phyloP scores from a whole-genome alignment of 2,797 vertebrate species.

The Somateria mollissima region DNA sequence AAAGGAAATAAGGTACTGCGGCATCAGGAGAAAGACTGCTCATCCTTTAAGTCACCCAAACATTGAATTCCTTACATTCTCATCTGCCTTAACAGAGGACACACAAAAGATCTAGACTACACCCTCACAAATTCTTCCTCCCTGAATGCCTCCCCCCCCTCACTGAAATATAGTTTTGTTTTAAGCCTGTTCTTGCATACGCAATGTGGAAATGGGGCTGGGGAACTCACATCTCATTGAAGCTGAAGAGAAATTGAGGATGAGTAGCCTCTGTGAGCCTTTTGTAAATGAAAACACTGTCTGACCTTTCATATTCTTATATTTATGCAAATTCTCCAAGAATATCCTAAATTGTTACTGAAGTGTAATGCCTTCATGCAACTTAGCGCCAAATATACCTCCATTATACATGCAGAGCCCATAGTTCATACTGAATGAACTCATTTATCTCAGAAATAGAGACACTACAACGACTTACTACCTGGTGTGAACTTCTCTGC shows the following conservation, averaged over 20 bases:
- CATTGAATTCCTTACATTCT: slow-evolving; percentile 45
- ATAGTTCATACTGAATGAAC: neutral
- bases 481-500: neutral
- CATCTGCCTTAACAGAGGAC: slow-evolving; percentile 31
- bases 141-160: neutral
- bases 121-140: slow-evolving; percentile 26
- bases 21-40: neutral
- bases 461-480: neutral
- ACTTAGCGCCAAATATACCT: neutral
- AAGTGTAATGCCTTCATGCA: neutral
- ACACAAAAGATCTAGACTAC: slow-evolving; percentile 20
- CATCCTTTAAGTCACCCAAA: neutral
- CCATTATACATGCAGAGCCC: neutral
- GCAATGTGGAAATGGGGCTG: neutral
- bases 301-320: neutral
- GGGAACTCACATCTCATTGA: neutral
- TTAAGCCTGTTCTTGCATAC: neutral
- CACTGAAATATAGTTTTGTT: neutral
- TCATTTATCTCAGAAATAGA: slow-evolving; percentile 21
- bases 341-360: neutral
- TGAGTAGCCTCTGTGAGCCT: neutral
- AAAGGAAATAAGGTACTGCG: neutral
- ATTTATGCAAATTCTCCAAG: neutral
- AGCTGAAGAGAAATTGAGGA: neutral
- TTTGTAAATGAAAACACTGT: neutral